Conservation (phyloP, 2,888 invertebrate species). For the Phania funesta region DNA sequence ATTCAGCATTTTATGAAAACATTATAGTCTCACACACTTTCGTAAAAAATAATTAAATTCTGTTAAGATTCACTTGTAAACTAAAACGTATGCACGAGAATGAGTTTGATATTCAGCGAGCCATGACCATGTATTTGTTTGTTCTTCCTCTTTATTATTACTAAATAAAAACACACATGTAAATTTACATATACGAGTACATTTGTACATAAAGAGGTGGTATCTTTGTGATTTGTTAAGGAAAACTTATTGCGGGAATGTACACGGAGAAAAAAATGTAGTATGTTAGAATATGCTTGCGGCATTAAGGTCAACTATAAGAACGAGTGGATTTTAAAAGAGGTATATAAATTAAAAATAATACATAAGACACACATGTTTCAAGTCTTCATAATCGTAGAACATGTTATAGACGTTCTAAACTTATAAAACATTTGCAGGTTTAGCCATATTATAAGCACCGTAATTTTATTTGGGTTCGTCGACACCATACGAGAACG, state of each 20-base stretch:
- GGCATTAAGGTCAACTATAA: too few species aligned
- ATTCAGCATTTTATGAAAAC: conserved; percentile 1
- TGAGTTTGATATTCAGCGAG: conserved; percentile 50
- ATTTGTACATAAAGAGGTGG: conserved; percentile 3
- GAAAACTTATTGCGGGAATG: not conserved
- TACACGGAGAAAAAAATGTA: conserved; percentile 13
- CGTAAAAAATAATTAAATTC: conserved; percentile 9
- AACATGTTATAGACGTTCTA: too few species aligned
- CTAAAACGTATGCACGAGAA: conserved; percentile 49
- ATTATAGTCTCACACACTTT: conserved; percentile 12
- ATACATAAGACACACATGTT: too few species aligned
- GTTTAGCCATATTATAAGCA: too few species aligned
- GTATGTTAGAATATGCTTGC: too few species aligned
- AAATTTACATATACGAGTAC: conserved; percentile 15
- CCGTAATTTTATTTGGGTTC: too few species aligned
- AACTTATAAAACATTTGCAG: too few species aligned
- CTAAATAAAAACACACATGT: not conserved
- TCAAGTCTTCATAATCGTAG: too few species aligned
- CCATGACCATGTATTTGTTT: conserved; percentile 40
- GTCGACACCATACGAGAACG: too few species aligned
- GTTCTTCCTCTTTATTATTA: not conserved
- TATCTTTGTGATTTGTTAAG: not conserved
- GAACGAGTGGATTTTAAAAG: too few species aligned
- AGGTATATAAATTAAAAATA: too few species aligned
- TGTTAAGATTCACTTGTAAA: conserved; percentile 39